These are phyloP conservation scores for Mythimna ferrago DNA, from an alignment of 2,888 invertebrate species.

Conservation along the genomic window DNA sequence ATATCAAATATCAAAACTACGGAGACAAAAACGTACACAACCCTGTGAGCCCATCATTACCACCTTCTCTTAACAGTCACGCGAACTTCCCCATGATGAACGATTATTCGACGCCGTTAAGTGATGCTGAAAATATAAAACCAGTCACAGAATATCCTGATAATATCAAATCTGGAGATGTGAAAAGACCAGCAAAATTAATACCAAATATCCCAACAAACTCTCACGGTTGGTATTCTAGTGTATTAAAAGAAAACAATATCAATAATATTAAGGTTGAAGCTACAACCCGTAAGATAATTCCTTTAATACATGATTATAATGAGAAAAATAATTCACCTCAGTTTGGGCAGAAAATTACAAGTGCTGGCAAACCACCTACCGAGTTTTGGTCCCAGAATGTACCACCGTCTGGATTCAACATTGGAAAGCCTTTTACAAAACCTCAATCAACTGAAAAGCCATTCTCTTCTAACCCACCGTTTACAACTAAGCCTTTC, in stretches of 20 bases:
- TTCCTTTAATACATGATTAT: conserved; percentile 81
- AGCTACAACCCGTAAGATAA: conserved; percentile 83
- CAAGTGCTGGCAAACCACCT: conserved; percentile 84
- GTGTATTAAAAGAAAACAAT: conserved; percentile 79
- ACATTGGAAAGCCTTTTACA: conserved; percentile 82
- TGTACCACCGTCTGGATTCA: conserved; percentile 73
- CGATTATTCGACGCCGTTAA: conserved; percentile 69
- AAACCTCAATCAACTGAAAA: conserved; percentile 74
- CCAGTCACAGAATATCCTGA: conserved; percentile 75
- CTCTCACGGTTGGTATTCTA: conserved; percentile 88
- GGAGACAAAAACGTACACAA: conserved; percentile 59
- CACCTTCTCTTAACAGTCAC: conserved; percentile 82
- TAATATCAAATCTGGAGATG: conserved; percentile 70
- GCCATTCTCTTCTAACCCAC: conserved; percentile 63
- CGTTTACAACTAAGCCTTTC: conserved; percentile 75
- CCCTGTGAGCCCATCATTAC: conserved; percentile 60
- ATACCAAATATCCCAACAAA: conserved; percentile 84
- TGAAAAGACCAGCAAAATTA: conserved; percentile 80
- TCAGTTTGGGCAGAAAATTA: conserved; percentile 84
- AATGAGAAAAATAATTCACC: conserved; percentile 75
- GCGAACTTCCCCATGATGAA: conserved; percentile 88
- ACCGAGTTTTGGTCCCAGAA: conserved; percentile 80
- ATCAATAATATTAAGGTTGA: conserved; percentile 83
- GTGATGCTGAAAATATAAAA: conserved; percentile 64
- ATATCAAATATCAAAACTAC: conserved; percentile 53